Evolutionary conservation across 2,888 invertebrate species (phyloP), one percentile per base, ranked within the genome.

Genomic region (Melieria picta): DNA sequence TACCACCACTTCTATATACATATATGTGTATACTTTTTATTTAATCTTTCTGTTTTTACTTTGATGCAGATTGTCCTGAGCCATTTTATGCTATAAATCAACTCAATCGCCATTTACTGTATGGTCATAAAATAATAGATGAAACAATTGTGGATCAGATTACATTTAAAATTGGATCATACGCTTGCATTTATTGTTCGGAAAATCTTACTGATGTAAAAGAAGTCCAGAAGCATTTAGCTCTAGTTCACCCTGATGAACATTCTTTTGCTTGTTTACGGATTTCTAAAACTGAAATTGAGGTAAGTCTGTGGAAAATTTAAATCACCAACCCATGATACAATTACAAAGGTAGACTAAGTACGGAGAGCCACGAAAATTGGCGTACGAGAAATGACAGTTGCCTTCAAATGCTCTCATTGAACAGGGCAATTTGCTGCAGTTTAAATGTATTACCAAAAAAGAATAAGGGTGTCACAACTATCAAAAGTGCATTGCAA

Each of bases 121-220:
- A 58, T 10, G 10, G 9, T 4, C 69, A 11, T 60, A 7, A 11
- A 55, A 7, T 48, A 30, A 48, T 30, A 10, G 1, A 52, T 7
- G 52, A 13, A 52, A 13, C 6, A 5, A 52, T 52, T n/a, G 13
- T 52, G 4, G 52, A 52, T 13, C 5, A n/a, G 6, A 3, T 1
- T 62, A 9, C 0, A 5, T 4, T 7, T 52, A 30, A 30, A 30
- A 30, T 56, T 50, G 64, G 66, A 7, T 67, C 71, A 13, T 79
- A 75, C 65, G 72, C 76, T 2, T 79, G 79, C 48, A 73, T 79
- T 11, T 77, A 76, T 65, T 79, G 79, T 58, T 13, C 52, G 7
- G 9, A 57, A n/a, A 69, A 63, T 11, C 47, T 47, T 7, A 60
- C 13, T 7, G 65, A 69, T 6, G 52, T 72, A 13, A 62, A 56